phyloP scores from a whole-genome alignment of 2,797 vertebrate genomes.

The Podarcis lilfordi region DNA sequence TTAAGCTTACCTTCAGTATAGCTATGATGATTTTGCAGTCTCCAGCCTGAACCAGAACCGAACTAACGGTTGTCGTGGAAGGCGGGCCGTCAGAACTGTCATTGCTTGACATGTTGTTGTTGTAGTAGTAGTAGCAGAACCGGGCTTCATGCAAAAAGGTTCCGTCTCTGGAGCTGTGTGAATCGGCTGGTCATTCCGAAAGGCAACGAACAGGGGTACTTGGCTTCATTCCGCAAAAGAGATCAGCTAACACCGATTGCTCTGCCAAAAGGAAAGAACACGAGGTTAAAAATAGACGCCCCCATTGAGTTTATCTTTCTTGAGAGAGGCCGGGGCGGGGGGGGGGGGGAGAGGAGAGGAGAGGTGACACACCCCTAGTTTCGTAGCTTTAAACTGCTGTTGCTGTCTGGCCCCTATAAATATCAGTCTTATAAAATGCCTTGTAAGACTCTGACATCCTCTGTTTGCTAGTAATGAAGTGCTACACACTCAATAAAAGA shows the following conservation, averaged over 20 bases:
- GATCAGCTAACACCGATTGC: constrained; percentile 76
- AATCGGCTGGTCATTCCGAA: constrained; percentile 56
- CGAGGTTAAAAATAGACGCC: constrained; percentile 89
- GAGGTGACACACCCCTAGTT: constrained; percentile 84
- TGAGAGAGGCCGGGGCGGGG: constrained; percentile 46
- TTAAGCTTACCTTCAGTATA: constrained; percentile 86
- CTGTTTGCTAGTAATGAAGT: neutral
- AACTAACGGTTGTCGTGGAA: constrained; percentile 88
- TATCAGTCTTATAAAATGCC: constrained; percentile 31
- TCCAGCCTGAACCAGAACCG: constrained; percentile 89
- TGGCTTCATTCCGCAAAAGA: constrained; percentile 74
- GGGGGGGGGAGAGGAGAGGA: neutral
- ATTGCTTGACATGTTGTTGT: constrained; percentile 75
- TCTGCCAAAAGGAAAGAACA: constrained; percentile 83
- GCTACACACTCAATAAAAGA: neutral
- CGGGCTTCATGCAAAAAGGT: constrained; percentile 45
- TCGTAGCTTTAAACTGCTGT: constrained; percentile 74
- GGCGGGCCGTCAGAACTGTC: constrained; percentile 61
- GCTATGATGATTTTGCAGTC: constrained; percentile 85
- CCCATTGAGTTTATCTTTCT: constrained; percentile 87
- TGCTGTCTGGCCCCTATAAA: constrained; percentile 65
- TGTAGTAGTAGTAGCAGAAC: constrained; percentile 24
- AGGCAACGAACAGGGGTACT: constrained; percentile 49
- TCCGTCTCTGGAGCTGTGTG: neutral
- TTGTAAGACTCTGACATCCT: neutral